Evolutionary conservation across 2,797 vertebrate genomes (phyloP), one percentile per base, ranked within the genome.

Genomic region (Threskiornis aethiopicus): DNA sequence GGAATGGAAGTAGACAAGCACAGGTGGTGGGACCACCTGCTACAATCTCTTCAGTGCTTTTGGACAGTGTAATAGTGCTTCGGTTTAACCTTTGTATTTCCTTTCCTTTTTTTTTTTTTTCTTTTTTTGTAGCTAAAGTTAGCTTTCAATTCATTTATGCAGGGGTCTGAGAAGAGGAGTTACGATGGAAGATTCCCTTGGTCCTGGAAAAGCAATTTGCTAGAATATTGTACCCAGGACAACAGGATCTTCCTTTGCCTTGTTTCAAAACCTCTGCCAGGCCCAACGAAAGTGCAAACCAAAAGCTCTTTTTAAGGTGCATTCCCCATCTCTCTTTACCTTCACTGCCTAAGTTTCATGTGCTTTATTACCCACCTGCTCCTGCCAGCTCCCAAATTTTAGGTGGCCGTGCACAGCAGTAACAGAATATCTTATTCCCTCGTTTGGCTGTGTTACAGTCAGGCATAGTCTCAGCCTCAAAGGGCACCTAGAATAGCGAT

Each of bases 21-120:
- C 95, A 95, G 87, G 93, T 96, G 90, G 92, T 49, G 58, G 25
- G 54, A 91, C 87, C 93, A 97, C 93, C 93, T 97, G 94, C 90
- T 94, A 20, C 91, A 87, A 47, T 76, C 57, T 78, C 65, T 93
- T 92, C 89, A 91, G 67, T 33, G 25, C 46, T 85, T 94, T 71
- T 78, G 79, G 90, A 81, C 72, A 81, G 35, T 24, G 15, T 55
- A 78, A 81, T 41, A 71, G 31, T 51, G 28, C 65, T 81, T 84
- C 54, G 33, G 41, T 91, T 92, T 90, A 93, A 78, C 25, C 70
- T 84, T 67, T 61, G 2, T 61, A 31, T 84, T 87, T 66, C 19
- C 26, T 59, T 41, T 71, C 3, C 9, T 9, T 13, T 16, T 42
- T 35, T 49, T 4, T 22, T 41, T 42, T 11, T 8, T 31, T 42